These are phyloP conservation scores for Leptinotarsa tumamoca DNA, from an alignment of 2,888 invertebrate species.

Conservation along the genomic window DNA sequence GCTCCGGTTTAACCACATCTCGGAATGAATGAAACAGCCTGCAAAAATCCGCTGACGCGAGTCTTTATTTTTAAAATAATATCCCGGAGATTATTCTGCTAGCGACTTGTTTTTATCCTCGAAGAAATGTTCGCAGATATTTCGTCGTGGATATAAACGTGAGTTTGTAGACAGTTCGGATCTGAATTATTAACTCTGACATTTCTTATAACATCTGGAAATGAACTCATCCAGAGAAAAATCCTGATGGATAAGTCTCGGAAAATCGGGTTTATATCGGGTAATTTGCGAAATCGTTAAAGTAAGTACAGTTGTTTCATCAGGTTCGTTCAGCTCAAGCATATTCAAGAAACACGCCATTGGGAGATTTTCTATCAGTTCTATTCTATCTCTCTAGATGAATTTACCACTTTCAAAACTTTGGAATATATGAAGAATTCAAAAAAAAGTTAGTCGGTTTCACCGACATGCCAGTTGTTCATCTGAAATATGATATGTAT, in stretches of 20 bases:
- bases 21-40: constrained; percentile 23
- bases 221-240: constrained; percentile 15
- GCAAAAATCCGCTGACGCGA: constrained; percentile 34
- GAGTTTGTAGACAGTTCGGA: constrained; percentile 46
- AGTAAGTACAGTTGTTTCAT: too few relatives aligned
- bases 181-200: constrained; percentile 50
- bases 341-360: too few relatives aligned
- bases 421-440: too few relatives aligned
- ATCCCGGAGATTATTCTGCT: constrained; percentile 39
- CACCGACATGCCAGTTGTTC: too few relatives aligned
- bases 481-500: too few relatives aligned
- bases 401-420: too few relatives aligned
- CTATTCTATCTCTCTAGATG: too few relatives aligned
- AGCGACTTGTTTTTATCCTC: constrained; percentile 43
- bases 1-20: constrained; percentile 14
- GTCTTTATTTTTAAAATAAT: constrained; percentile 46
- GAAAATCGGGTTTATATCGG: constrained; percentile 22
- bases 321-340: too few relatives aligned
- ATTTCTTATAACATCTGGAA: constrained; percentile 46
- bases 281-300: neutral
- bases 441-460: too few relatives aligned
- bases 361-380: too few relatives aligned
- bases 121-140: constrained; percentile 27
- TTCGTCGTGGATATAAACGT: constrained; percentile 33
- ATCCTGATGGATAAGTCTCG: neutral